A percentile compares a stretch with the other conserved stretches of the same genome.
phyloP scores from a whole-genome alignment of 2,797 vertebrate genomes.

The Phalloptychus januarius region DNA sequence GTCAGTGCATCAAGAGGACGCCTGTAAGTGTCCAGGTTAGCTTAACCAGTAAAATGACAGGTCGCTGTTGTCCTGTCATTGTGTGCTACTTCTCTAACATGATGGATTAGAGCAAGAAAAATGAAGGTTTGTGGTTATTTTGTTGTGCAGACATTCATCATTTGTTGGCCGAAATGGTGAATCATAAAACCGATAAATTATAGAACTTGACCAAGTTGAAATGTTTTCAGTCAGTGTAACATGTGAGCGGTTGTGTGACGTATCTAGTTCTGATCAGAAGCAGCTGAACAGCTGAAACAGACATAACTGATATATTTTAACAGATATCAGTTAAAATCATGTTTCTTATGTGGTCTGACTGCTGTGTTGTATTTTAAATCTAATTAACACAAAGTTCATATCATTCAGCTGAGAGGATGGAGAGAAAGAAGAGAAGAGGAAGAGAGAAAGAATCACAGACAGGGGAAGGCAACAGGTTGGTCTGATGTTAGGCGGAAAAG shows the following conservation, averaged over 20 bases:
- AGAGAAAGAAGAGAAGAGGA: not conserved
- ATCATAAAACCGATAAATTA: not conserved
- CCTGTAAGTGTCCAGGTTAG: not conserved
- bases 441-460: not conserved
- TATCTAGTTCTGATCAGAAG: not conserved
- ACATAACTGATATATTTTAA: too few relatives aligned
- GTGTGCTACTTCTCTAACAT: too few relatives aligned
- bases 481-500: not conserved
- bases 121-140: not conserved
- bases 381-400: not conserved
- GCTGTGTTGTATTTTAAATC: not conserved
- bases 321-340: not conserved
- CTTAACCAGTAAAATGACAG: too few relatives aligned
- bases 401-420: not conserved
- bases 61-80: too few relatives aligned
- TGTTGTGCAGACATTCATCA: not conserved
- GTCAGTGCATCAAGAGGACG: not conserved
- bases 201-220: not conserved
- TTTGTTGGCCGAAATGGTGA: not conserved
- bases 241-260: not conserved
- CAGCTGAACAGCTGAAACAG: not conserved
- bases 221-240: not conserved
- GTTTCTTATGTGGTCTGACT: not conserved
- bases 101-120: too few relatives aligned
- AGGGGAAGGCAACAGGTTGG: not conserved